Conservation (phyloP, 2,888 invertebrate species). For the Danaus chrysippus region DNA sequence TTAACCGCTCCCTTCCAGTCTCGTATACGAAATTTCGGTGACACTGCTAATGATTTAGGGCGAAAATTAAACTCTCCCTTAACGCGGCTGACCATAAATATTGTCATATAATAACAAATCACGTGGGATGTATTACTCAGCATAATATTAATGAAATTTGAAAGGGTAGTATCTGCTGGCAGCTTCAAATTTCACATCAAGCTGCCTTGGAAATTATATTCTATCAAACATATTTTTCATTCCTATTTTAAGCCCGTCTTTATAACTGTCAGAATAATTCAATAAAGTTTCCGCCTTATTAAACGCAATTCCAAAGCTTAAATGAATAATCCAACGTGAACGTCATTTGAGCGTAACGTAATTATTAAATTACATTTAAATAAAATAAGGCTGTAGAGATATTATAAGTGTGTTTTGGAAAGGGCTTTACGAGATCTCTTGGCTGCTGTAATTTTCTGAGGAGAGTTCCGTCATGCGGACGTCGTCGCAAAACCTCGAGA, state of each 20-base stretch:
- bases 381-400: neutral
- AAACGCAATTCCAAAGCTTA: too few relatives aligned
- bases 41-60: constrained; percentile 52
- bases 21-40: constrained; percentile 46
- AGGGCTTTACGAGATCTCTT: constrained; percentile 20
- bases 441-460: constrained; percentile 48
- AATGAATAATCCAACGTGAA: too few relatives aligned
- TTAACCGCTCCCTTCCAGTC: constrained; percentile 42
- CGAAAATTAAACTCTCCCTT: constrained; percentile 43
- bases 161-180: neutral
- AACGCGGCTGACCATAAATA: constrained; percentile 32
- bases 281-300: too few relatives aligned
- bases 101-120: constrained; percentile 25
- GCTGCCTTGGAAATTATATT: too few relatives aligned
- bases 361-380: neutral
- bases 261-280: too few relatives aligned
- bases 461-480: constrained; percentile 40
- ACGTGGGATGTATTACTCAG: constrained; percentile 18
- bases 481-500: constrained; percentile 39
- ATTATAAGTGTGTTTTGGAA: constrained; percentile 4
- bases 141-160: constrained; percentile 9
- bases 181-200: neutral
- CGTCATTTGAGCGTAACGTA: too few relatives aligned
- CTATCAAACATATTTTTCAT: too few relatives aligned
- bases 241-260: too few relatives aligned